phyloP scores from a whole-genome alignment of 2,888 invertebrate genomes.

The Drosophila paranaensis region DNA sequence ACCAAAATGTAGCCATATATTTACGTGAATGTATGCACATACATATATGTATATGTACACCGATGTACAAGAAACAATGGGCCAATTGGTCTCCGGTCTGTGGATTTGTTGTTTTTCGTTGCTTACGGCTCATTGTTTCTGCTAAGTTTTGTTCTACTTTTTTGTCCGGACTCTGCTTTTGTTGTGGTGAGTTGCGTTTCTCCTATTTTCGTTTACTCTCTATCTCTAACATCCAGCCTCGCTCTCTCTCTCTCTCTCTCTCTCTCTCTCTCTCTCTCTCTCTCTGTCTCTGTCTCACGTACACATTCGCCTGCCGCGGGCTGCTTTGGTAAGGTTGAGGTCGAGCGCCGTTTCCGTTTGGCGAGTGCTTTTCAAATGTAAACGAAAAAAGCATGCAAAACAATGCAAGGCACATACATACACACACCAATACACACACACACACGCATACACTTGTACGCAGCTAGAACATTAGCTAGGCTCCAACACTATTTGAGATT shows the following conservation, averaged over 20 bases:
- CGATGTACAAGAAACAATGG: conserved; percentile 30
- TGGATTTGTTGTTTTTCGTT: conserved; percentile 25
- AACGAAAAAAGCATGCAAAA: conserved; percentile 72
- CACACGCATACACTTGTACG: conserved; percentile 13
- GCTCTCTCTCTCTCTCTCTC: background rate
- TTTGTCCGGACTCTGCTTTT: conserved; percentile 31
- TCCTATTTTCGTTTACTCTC: conserved; percentile 12
- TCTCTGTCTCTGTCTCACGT: background rate
- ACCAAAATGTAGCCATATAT: conserved; percentile 3
- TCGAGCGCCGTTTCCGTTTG: conserved; percentile 81
- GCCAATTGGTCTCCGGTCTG: conserved; percentile 42
- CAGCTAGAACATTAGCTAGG: conserved; percentile 16
- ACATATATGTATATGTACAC: background rate
- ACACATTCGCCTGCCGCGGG: conserved; percentile 5
- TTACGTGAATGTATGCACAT: background rate
- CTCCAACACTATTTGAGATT: conserved; percentile 21
- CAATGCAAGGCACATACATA: conserved; percentile 58
- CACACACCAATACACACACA: conserved; percentile 23
- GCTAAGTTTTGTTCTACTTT: conserved; percentile 9
- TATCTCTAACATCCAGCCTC: conserved; percentile 1
- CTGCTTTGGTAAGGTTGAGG: conserved; percentile 77
- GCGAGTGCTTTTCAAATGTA: conserved; percentile 78
- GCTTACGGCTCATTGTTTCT: conserved; percentile 42
- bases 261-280: conserved; percentile 1
- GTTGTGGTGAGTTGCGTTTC: conserved; percentile 33